Base-by-base conservation (phyloP, 2,797 vertebrate species). In the Streptopelia turtur region DNA sequence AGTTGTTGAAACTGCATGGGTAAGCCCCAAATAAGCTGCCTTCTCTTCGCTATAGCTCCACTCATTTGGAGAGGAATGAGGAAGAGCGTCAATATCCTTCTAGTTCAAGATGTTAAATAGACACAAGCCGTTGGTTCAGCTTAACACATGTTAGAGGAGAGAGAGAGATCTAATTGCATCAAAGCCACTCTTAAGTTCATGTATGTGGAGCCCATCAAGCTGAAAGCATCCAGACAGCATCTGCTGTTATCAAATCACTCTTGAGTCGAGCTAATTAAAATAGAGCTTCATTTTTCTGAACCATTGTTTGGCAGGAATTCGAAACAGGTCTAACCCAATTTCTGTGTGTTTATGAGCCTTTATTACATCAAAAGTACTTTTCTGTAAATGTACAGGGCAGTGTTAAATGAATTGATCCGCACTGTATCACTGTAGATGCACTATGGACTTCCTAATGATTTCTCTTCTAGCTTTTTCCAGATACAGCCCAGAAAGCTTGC, bases 321-420 rank as follows among this genome's bases (percentile, higher is more conserved):
- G 99, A 99, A 98, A 98, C 98, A 96, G 94, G 97, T 97, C 98
- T 99, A 99, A 99, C 98, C 98, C 98, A 98, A 99, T 99, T 99
- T 99, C 98, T 98, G 98, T 98, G 98, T 99, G 99, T 99, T 99
- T 99, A 99, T 99, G 98, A 99, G 98, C 98, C 98, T 98, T 99
- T 99, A 99, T 99, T 99, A 98, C 99, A 99, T 99, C 99, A 99
- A 98, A 98, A 98, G 98, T 99, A 99, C 99, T 99, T 99, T 98
- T 99, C 98, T 98, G 98, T 98, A 99, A 99, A 99, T 99, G 99
- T 99, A 98, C 98, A 98, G 99, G 98, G 98, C 99, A 99, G 98
- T 98, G 98, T 98, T 98, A 98, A 99, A 99, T 99, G 98, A 99
- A 99, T 99, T 99, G 99, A 99, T 99, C 99, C 98, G 80, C 98